Percentiles rank a stretch among this genome's conserved stretches.
Evolutionary conservation across 2,797 vertebrate genomes (phyloP).

Genomic region (Dipus sagitta): DNA sequence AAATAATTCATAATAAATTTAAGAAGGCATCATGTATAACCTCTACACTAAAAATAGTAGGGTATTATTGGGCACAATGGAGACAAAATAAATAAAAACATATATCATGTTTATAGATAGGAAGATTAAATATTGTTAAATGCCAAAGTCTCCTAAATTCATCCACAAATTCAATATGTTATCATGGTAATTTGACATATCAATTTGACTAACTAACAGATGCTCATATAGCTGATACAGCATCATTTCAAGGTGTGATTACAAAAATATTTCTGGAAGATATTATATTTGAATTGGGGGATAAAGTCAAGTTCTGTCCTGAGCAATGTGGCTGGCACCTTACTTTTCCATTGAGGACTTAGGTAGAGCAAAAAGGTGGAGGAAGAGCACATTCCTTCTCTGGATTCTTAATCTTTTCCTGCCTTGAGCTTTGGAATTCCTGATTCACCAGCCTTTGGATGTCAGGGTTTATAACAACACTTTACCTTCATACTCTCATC

Average conservation of each 20-base stretch:
- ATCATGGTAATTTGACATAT: background rate
- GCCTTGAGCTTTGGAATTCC: background rate
- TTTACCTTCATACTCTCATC: background rate
- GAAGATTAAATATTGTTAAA: background rate
- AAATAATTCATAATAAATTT: background rate
- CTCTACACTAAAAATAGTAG: background rate
- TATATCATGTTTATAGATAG: background rate
- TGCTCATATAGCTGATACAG: background rate
- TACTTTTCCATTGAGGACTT: background rate
- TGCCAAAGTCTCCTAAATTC: background rate
- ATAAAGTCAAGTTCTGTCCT: background rate
- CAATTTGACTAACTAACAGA: background rate
- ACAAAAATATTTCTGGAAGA: background rate
- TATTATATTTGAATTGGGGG: background rate
- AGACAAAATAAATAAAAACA: background rate
- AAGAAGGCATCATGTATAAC: background rate
- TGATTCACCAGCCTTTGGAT: background rate
- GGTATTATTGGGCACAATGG: background rate
- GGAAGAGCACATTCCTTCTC: background rate
- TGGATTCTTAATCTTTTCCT: background rate
- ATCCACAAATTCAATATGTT: background rate
- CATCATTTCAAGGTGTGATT: background rate
- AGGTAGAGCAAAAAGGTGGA: background rate
- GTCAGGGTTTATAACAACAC: background rate
- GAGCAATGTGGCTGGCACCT: background rate